Evolutionary conservation across 1,140 invertebrate genomes (phyloP).

Genomic region (Anastrepha obliqua): DNA sequence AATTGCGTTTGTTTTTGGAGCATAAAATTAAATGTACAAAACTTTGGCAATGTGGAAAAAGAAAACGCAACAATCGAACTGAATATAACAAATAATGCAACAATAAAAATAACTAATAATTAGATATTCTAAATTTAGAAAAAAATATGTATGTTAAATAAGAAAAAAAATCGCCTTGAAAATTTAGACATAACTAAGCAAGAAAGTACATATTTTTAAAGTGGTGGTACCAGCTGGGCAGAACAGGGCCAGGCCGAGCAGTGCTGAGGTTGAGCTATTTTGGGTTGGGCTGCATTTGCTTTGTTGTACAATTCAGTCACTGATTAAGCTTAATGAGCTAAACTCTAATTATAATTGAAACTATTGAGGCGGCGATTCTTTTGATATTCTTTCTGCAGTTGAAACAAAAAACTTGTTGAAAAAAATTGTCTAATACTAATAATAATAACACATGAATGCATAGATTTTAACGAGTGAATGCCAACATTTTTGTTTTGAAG

Average conservation of each 20-base stretch:
- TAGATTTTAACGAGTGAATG: no score
- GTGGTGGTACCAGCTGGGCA: not conserved
- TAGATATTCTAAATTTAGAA: not conserved
- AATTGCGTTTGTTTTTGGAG: conserved; percentile 19
- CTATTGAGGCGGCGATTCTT: not conserved
- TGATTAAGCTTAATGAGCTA: conserved; percentile 1
- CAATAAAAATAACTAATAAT: conserved; percentile 12
- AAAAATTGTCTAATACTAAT: not conserved
- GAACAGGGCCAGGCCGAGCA: not conserved
- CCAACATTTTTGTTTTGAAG: no score
- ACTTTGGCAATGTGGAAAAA: not conserved
- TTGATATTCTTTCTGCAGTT: conserved; percentile 5
- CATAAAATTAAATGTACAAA: conserved; percentile 29
- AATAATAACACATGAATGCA: no score
- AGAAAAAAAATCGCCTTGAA: not conserved
- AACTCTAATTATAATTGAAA: conserved; percentile 12
- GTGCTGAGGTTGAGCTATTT: conserved; percentile 3
- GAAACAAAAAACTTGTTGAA: not conserved
- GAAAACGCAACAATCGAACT: not conserved
- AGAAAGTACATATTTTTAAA: not conserved
- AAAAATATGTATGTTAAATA: not conserved
- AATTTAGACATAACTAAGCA: not conserved
- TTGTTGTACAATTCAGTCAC: not conserved
- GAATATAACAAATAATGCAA: not conserved
- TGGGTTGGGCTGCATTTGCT: conserved; percentile 15